Evolutionary conservation across 2,888 invertebrate genomes (phyloP), one percentile per base, ranked within the genome.

Genomic region (Panzeria rudis): DNA sequence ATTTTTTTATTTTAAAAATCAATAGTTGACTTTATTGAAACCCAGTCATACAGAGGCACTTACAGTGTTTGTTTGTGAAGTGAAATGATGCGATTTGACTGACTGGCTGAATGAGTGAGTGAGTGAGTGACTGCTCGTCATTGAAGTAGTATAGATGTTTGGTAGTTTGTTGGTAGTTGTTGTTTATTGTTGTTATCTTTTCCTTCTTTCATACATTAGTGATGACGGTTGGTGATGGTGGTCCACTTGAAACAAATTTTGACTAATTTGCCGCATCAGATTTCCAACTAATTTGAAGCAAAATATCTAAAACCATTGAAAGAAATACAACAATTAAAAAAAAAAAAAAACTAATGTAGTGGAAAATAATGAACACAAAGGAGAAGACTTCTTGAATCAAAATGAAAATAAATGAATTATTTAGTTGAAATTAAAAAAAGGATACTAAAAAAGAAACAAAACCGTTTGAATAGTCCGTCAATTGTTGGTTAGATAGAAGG

Each of bases 191-290:
- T 59, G 17, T 38, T 62, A 9, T 25, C 20, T 17, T 61, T 83
- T 56, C 32, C 47, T 54, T 83, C 52, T 50, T 75, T 59, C 73
- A 20, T 59, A 35, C 35, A 62, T 62, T 20, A 61, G 23, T 69
- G 79, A 66, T 52, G 62, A 69, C 41, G 50, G 84, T 88, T 72
- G 73, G 38, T 69, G 54, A 44, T 81, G 83, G 83, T 82, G 77
- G 82, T 79, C 86, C 84, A 90, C 89, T 91, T 90, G 90, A 89
- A 87, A 89, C 56, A 75, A 69, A 79, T 75, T 83, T 85, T 78
- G 73, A 82, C 85, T 82, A 85, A 85, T 85, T 85, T 85, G 82
- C 82, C 80, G 90, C 88, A 88, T 90, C 91, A 88, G 88, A 90
- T 91, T 90, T 91, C 90, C 79, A 85, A 77, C 87, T 84, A 86